phyloP scores from a whole-genome alignment of 2,888 invertebrate species.

The Drosophila percnosoma region DNA sequence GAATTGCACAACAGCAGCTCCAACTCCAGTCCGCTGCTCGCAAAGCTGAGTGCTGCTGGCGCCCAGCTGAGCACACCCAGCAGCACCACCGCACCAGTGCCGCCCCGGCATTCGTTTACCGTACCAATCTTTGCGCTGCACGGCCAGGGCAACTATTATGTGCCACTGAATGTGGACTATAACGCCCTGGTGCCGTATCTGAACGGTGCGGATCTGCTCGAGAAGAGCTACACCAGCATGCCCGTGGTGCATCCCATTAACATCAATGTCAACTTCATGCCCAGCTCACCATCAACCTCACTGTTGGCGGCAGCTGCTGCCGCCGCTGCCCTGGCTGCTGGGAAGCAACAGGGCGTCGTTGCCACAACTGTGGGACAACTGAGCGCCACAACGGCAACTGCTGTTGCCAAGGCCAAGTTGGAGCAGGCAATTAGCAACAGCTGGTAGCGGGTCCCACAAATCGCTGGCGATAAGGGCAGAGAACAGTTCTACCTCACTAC shows the following conservation, averaged over 20 bases:
- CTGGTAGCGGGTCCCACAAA: conserved; percentile 71
- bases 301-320: conserved; percentile 78
- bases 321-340: conserved; percentile 76
- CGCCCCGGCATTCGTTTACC: conserved; percentile 84
- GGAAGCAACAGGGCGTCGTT: conserved; percentile 65
- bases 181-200: conserved; percentile 90
- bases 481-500: conserved; percentile 83
- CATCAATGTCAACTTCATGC: conserved; percentile 92
- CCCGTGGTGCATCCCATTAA: conserved; percentile 93
- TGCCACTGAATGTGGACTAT: conserved; percentile 93
- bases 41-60: conserved; percentile 62
- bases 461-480: conserved; percentile 25
- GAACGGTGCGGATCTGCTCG: conserved; percentile 87
- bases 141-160: conserved; percentile 94
- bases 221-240: conserved; percentile 85
- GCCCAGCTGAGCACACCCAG: conserved; percentile 68
- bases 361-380: conserved; percentile 45
- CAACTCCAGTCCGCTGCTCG: conserved; percentile 65
- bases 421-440: conserved; percentile 83
- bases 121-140: conserved; percentile 96
- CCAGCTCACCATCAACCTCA: conserved; percentile 73
- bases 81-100: conserved; percentile 69
- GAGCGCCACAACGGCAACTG: conserved; percentile 51
- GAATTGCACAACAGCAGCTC: conserved; percentile 73
- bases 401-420: conserved; percentile 80